These are phyloP conservation scores for Cyclina sinensis DNA, from an alignment of 1,140 invertebrate species.

Conservation along the genomic window DNA sequence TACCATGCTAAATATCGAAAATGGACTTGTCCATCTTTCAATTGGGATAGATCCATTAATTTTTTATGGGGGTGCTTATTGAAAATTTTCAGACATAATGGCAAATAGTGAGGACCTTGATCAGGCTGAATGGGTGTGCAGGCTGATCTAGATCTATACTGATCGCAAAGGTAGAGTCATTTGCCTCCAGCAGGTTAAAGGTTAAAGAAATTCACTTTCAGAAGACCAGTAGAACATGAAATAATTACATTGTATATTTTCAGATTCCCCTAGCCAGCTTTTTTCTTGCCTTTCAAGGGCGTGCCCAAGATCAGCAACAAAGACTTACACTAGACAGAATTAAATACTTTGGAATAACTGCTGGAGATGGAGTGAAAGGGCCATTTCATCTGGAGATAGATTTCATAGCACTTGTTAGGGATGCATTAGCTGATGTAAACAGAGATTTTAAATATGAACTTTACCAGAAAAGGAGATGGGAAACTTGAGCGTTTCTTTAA, in stretches of 20 bases:
- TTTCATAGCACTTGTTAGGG: slow-evolving; percentile 94
- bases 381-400: slow-evolving; percentile 97
- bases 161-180: too few relatives aligned
- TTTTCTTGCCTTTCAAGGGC: slow-evolving; percentile 93
- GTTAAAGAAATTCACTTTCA: background rate
- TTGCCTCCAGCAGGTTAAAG: background rate
- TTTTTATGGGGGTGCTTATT: too few relatives aligned
- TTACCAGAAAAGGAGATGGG: background rate
- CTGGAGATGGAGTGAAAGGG: slow-evolving; percentile 92
- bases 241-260: slow-evolving; percentile 60
- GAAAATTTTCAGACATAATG: too few relatives aligned
- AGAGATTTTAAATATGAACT: slow-evolving; percentile 31
- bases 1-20: too few relatives aligned
- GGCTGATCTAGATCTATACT: too few relatives aligned
- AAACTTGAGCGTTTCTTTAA: too few relatives aligned
- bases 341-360: slow-evolving; percentile 93
- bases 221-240: background rate
- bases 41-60: too few relatives aligned
- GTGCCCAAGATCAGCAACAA: slow-evolving; percentile 94
- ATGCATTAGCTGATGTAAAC: slow-evolving; percentile 85
- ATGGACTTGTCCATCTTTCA: too few relatives aligned
- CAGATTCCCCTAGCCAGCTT: slow-evolving; percentile 99
- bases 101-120: too few relatives aligned
- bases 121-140: too few relatives aligned
- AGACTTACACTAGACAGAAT: slow-evolving; percentile 89